phyloP scores from a whole-genome alignment of 2,797 vertebrate species.

The Hafferia zeledoni region DNA sequence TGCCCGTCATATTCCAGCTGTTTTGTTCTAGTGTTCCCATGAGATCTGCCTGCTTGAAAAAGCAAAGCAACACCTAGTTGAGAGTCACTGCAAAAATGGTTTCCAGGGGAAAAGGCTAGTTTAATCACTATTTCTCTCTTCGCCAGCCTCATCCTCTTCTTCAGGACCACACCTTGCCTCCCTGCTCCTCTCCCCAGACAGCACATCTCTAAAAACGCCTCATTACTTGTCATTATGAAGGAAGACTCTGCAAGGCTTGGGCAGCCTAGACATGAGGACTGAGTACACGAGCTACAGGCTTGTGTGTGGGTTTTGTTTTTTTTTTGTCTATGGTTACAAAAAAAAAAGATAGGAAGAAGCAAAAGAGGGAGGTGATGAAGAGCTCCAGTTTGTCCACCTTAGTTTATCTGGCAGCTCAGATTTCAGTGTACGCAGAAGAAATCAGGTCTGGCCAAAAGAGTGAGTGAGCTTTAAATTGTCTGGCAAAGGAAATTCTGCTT shows the following conservation, averaged over 20 bases:
- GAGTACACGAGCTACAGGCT: neutral
- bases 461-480: neutral
- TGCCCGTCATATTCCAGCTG: neutral
- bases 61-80: neutral
- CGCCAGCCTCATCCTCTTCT: neutral
- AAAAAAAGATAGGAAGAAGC: neutral
- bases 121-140: neutral
- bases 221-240: neutral
- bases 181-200: neutral
- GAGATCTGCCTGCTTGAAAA: neutral
- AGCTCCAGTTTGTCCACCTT: neutral
- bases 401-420: neutral
- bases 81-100: neutral
- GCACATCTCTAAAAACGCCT: neutral
- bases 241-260: neutral
- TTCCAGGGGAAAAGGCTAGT: neutral
- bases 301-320: neutral
- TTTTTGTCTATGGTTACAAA: neutral
- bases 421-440: neutral
- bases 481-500: neutral
- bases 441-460: neutral
- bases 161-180: neutral
- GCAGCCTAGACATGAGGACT: neutral
- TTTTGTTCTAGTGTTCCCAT: neutral
- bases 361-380: neutral